Conservation (phyloP, 2,797 vertebrate species). For the Spatula clypeata region DNA sequence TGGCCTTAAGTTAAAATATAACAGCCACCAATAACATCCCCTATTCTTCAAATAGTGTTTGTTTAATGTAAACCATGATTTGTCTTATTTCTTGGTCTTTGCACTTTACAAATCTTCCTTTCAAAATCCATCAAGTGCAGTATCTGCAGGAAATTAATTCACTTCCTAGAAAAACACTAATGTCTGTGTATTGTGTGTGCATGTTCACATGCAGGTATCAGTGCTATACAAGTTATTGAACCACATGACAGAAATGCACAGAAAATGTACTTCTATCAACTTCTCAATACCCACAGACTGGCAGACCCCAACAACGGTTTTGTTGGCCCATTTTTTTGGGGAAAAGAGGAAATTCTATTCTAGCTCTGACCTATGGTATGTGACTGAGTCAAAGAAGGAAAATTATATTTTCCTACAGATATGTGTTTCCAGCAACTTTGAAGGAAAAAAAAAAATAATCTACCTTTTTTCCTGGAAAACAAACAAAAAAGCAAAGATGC, state of each 20-base stretch:
- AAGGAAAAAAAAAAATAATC: background rate
- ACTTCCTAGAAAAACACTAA: background rate
- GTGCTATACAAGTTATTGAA: background rate
- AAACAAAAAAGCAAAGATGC: background rate
- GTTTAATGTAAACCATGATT: background rate
- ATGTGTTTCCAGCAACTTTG: background rate
- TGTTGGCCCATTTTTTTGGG: background rate
- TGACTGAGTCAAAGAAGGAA: background rate
- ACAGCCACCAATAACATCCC: background rate
- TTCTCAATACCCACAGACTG: background rate
- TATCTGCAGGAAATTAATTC: slow-evolving; percentile 15
- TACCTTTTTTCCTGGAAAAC: background rate
- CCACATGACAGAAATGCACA: background rate
- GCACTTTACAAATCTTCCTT: background rate
- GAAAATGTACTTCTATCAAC: background rate
- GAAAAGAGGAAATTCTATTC: background rate
- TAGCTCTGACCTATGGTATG: background rate
- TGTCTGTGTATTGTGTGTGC: background rate
- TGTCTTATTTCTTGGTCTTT: background rate
- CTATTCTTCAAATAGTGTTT: background rate
- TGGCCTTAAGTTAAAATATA: slow-evolving; percentile 8
- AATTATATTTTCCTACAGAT: background rate
- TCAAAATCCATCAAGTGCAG: background rate
- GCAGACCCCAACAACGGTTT: background rate
- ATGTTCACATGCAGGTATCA: fast-evolving